phyloP scores from a whole-genome alignment of 2,797 vertebrate species.

The Phataginus tetradactyla region DNA sequence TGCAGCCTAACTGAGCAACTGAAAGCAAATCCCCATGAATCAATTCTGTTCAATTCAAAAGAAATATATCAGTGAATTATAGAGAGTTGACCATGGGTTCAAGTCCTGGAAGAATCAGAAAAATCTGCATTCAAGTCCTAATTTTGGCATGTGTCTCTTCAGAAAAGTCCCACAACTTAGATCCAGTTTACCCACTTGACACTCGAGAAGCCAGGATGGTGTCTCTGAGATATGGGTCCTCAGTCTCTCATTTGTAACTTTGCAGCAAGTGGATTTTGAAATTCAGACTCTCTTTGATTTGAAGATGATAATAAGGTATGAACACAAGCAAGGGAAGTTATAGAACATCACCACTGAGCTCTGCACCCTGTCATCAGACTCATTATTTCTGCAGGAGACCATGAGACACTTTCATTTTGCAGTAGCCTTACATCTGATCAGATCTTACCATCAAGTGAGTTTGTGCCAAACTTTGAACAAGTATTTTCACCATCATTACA shows the following conservation, averaged over 20 bases:
- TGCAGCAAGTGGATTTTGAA: background rate
- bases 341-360: background rate
- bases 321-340: background rate
- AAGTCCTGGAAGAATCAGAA: background rate
- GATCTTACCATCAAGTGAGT: background rate
- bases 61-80: background rate
- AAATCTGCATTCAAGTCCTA: background rate
- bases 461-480: background rate
- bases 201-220: background rate
- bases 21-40: background rate
- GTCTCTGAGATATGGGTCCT: background rate
- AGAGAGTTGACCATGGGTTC: background rate
- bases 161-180: background rate
- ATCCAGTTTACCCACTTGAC: background rate
- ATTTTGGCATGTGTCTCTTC: background rate
- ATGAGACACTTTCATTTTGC: background rate
- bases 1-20: background rate
- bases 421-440: background rate
- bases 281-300: background rate
- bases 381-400: background rate
- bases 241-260: background rate
- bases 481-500: background rate
- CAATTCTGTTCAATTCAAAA: background rate
- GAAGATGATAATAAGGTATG: background rate
- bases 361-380: fast-evolving